Conservation (phyloP, 2,797 vertebrate genomes). For the Neosilurus mollespiculum region DNA sequence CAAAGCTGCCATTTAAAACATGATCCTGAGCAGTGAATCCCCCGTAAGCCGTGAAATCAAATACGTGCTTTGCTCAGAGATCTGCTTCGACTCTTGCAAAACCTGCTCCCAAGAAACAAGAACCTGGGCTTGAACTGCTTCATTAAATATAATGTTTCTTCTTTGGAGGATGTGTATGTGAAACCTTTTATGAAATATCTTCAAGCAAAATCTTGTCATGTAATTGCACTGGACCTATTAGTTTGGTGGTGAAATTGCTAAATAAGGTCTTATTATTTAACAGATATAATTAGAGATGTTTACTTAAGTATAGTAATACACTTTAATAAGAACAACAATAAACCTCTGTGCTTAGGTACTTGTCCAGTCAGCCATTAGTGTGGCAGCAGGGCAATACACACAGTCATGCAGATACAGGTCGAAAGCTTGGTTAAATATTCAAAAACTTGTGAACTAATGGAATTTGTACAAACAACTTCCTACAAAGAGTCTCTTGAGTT, state of each 20-base stretch:
- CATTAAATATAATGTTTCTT: conserved; percentile 21
- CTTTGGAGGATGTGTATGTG: neutral
- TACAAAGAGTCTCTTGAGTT: too few relatives aligned
- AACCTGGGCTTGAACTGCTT: conserved; percentile 36
- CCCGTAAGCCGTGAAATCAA: conserved; percentile 45
- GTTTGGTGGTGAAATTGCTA: neutral
- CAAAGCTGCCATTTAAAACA: conserved; percentile 39
- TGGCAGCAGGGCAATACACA: neutral
- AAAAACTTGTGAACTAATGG: neutral
- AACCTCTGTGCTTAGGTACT: neutral
- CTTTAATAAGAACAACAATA: conserved; percentile 3
- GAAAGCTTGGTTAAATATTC: neutral
- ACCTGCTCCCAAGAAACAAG: conserved; percentile 35
- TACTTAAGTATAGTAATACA: conserved; percentile 6
- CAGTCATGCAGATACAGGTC: neutral
- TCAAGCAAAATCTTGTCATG: conserved; percentile 6
- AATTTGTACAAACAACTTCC: neutral
- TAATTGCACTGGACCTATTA: neutral
- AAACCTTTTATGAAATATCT: conserved; percentile 4
- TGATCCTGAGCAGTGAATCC: conserved; percentile 36
- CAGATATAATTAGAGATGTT: neutral
- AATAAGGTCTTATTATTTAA: neutral
- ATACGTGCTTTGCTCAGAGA: conserved; percentile 45
- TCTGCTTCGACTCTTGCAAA: conserved; percentile 11
- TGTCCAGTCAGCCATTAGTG: neutral